Evolutionary conservation across 2,888 invertebrate genomes (phyloP).

Genomic region (Aphodius granarius): DNA sequence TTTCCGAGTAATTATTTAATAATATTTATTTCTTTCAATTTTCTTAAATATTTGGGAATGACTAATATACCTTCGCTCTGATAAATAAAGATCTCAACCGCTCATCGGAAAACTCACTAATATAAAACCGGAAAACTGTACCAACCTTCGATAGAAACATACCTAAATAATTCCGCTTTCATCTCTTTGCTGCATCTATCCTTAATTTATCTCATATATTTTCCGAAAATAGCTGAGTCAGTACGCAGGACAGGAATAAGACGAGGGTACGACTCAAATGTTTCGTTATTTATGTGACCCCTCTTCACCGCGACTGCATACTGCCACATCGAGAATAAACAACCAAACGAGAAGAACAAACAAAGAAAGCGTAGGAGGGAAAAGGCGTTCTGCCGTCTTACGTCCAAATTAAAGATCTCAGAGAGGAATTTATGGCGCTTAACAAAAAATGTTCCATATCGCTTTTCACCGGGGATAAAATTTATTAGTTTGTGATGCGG

Average conservation of each 20-base stretch:
- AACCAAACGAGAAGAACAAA: neutral
- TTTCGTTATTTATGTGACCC: neutral
- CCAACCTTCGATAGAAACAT: neutral
- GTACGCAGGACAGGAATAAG: neutral
- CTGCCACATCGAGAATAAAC: neutral
- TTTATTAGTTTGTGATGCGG: neutral
- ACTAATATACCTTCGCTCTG: too few species aligned
- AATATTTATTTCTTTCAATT: too few species aligned
- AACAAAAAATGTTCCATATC: neutral
- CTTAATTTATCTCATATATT: neutral
- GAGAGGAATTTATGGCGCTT: neutral
- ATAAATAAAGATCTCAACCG: too few species aligned
- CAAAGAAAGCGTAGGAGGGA: neutral
- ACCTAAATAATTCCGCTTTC: neutral
- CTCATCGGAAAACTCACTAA: too few species aligned
- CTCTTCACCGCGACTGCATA: neutral
- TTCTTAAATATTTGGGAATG: too few species aligned
- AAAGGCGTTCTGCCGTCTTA: neutral
- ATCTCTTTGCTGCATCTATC: neutral
- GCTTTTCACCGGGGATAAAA: neutral
- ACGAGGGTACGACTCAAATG: neutral
- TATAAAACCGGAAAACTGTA: neutral
- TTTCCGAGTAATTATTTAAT: too few species aligned
- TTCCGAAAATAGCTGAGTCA: neutral
- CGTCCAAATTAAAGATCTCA: neutral